Base-by-base conservation (phyloP, 2,888 invertebrate genomes). In the Leptarthrus brevirostris region DNA sequence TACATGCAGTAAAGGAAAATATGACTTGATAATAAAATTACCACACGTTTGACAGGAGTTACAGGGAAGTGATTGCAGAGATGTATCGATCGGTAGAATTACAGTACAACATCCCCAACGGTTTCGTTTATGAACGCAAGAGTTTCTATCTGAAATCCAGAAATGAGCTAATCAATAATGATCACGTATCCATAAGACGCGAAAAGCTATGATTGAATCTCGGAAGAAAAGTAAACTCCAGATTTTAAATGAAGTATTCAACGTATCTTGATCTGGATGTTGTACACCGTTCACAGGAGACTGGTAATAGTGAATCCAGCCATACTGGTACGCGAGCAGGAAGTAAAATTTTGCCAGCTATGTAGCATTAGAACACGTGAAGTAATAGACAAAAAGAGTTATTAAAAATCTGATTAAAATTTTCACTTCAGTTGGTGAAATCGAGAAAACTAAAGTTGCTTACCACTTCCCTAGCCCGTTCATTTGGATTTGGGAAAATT, bases 161-260 rank as follows among this genome's bases (percentile, higher is more conserved):
- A 44, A 44, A 8, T 14, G 44, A 44, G 12, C 6, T 36, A 40
- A 61, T 61, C 61, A 61, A 40, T 20, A 16, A 18, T 16, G 36
- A 61, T 61, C 61, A 61, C 40, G 61, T 61, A 61, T 36, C 61
- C 22, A 18, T 36, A 20, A 22, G 40, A 40, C 20, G 20, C 22
- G 61, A 22, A 40, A 61, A 61, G 40, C 30, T 61, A 61, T 36
- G 61, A 61, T 61, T 61, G n/a, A 40, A 61, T 61, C 61, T 61
- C 40, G 40, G 61, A 61, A 61, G 61, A 61, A 61, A 40, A 61
- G 40, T 40, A 61, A 61, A 36, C 40, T 40, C 36, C 22, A 61
- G 61, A 40, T 61, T 40, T 40, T 36, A 61, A 61, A 40, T 36
- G 61, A 61, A 40, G 61, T 61, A 40, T 61, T 40, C 61, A 61